Evolutionary conservation across 2,113 vertebrate species (phyloP).

Genomic region (Phasianus colchicus): DNA sequence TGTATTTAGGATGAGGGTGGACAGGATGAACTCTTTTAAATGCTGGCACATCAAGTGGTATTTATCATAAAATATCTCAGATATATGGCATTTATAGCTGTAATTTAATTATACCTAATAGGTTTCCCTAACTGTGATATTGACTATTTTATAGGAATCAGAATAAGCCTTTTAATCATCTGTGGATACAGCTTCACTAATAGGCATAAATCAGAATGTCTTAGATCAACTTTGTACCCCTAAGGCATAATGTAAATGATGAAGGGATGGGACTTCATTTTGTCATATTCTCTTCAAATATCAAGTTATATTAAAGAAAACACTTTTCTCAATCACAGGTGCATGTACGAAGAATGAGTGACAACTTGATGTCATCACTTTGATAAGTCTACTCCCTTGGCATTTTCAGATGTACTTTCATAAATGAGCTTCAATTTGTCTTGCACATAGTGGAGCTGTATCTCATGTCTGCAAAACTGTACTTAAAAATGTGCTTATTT

Average conservation of each 20-base stretch:
- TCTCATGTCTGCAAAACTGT: constrained; percentile 58
- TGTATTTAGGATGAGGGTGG: background rate
- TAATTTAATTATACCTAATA: constrained; percentile 53
- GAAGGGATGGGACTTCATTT: constrained; percentile 71
- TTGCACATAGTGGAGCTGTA: constrained; percentile 62
- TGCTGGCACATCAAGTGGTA: background rate
- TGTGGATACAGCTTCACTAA: constrained; percentile 52
- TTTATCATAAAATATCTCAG: constrained; percentile 40
- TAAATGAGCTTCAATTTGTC: constrained; percentile 77
- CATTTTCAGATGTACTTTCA: constrained; percentile 76
- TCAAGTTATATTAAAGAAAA: constrained; percentile 81
- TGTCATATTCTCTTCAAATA: constrained; percentile 79
- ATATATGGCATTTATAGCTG: constrained; percentile 43
- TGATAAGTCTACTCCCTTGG: constrained; percentile 79
- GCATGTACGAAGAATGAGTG: constrained; percentile 65
- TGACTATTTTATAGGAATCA: constrained; percentile 63
- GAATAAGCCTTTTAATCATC: constrained; percentile 52
- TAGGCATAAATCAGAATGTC: constrained; percentile 70
- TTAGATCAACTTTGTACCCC: constrained; percentile 74
- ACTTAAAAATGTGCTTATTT: constrained; percentile 67
- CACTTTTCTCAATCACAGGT: constrained; percentile 78
- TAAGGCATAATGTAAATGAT: constrained; percentile 73
- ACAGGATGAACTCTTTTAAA: constrained; percentile 25
- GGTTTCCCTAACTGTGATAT: constrained; percentile 46
- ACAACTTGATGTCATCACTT: constrained; percentile 78